A percentile compares a stretch with the other conserved stretches of the same genome.
Conservation (phyloP, 1,140 invertebrate genomes). For the Trypoxylus dichotomus region DNA sequence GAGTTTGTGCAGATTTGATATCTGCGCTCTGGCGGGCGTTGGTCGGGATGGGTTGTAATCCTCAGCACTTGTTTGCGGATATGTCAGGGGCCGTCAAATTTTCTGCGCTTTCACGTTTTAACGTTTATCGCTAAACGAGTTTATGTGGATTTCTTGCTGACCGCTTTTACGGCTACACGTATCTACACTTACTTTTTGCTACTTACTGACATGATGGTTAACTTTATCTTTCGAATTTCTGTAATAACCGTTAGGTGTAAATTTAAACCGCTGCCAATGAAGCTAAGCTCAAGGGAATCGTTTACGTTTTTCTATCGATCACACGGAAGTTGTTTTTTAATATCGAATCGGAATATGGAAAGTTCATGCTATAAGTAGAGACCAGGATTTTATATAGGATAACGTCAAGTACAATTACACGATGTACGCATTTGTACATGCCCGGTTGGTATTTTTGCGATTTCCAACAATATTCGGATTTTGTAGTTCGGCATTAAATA, state of each 20-base stretch:
- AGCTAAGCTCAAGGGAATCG: no score
- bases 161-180: slow-evolving; percentile 3
- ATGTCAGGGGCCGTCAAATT: slow-evolving; percentile 16
- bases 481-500: no score
- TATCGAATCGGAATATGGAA: no score
- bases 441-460: no score
- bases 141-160: slow-evolving; percentile 19
- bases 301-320: no score
- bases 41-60: background rate
- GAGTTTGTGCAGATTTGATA: slow-evolving; percentile 11
- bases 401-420: no score
- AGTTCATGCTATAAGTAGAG: no score
- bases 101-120: background rate
- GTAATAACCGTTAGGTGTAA: background rate
- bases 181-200: background rate
- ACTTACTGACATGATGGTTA: background rate
- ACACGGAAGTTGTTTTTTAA: no score
- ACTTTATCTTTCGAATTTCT: background rate
- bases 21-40: background rate
- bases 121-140: slow-evolving; percentile 10
- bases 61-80: background rate
- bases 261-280: background rate
- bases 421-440: no score
- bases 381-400: no score
- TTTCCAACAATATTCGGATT: no score